Percentiles rank a stretch among this genome's conserved stretches.
These are phyloP conservation scores for Mastacembelus armatus DNA, from an alignment of 2,797 vertebrate genomes.

Conservation along the genomic window DNA sequence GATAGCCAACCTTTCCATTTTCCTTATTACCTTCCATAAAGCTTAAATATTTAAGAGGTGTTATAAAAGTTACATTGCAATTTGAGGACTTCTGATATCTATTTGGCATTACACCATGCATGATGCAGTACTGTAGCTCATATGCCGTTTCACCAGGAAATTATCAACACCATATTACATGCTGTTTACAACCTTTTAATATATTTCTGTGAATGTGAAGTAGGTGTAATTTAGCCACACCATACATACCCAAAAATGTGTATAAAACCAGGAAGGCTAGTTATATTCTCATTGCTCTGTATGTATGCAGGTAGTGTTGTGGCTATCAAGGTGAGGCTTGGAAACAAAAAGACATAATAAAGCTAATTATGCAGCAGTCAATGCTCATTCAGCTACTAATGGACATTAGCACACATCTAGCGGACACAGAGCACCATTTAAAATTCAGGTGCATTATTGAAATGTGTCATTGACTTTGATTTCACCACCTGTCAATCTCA, in stretches of 20 bases:
- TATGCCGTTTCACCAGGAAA: constrained; percentile 46
- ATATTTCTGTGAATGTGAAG: constrained; percentile 42
- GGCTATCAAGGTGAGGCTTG: not conserved
- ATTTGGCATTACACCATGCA: constrained; percentile 62
- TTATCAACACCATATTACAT: constrained; percentile 55
- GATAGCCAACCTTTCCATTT: constrained; percentile 73
- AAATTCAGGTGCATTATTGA: constrained; percentile 9
- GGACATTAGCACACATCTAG: too few relatives aligned
- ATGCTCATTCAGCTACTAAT: constrained; percentile 9
- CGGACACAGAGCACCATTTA: too few relatives aligned
- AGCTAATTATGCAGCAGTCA: not conserved
- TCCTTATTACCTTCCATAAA: constrained; percentile 78
- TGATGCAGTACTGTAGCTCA: constrained; percentile 62
- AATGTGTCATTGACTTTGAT: constrained; percentile 30
- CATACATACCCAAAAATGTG: too few relatives aligned
- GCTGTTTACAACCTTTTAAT: constrained; percentile 58
- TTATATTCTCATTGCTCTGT: not conserved
- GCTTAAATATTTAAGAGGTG: constrained; percentile 76
- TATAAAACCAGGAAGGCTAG: constrained; percentile 13
- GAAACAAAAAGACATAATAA: not conserved
- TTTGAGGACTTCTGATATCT: constrained; percentile 73
- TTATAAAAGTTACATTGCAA: constrained; percentile 70
- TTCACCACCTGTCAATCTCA: constrained; percentile 20
- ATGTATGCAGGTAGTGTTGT: not conserved
- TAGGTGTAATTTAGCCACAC: too few relatives aligned